Evolutionary conservation across 2,888 invertebrate species (phyloP).

Genomic region (Alcis repandata): DNA sequence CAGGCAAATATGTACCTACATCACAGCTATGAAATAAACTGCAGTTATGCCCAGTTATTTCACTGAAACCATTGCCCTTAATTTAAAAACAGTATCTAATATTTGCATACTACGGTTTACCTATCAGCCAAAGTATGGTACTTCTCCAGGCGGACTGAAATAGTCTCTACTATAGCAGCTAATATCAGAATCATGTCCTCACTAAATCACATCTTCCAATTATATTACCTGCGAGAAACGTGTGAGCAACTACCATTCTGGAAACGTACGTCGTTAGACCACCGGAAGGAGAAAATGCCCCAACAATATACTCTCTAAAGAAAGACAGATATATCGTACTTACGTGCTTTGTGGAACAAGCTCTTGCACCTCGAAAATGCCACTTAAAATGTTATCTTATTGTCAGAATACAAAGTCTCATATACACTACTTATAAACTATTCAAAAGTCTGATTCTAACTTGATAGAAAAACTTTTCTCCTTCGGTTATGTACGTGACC

Average conservation of each 20-base stretch:
- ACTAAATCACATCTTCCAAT: conserved; percentile 42
- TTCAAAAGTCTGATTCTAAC: conserved; percentile 52
- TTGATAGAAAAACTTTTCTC: conserved; percentile 67
- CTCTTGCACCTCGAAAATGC: conserved; percentile 54
- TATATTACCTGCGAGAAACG: conserved; percentile 47
- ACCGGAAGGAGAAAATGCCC: conserved; percentile 57
- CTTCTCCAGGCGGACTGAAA: too few relatives aligned
- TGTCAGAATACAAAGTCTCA: conserved; percentile 65
- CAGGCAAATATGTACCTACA: too few relatives aligned
- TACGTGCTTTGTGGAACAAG: conserved; percentile 67
- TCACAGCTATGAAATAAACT: too few relatives aligned
- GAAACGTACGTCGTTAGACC: conserved; percentile 60
- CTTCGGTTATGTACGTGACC: conserved; percentile 64
- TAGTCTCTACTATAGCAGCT: not conserved
- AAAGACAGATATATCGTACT: conserved; percentile 68
- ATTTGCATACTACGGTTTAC: too few relatives aligned
- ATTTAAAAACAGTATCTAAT: too few relatives aligned
- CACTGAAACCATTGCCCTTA: too few relatives aligned
- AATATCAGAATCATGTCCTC: conserved; percentile 32
- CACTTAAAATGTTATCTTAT: conserved; percentile 62
- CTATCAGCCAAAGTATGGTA: too few relatives aligned
- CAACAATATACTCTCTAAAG: conserved; percentile 62
- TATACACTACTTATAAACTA: conserved; percentile 56
- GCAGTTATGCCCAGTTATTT: too few relatives aligned
- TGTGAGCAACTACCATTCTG: conserved; percentile 64